Conservation (phyloP, 2,888 invertebrate genomes). For the Synanthedon vespiformis region DNA sequence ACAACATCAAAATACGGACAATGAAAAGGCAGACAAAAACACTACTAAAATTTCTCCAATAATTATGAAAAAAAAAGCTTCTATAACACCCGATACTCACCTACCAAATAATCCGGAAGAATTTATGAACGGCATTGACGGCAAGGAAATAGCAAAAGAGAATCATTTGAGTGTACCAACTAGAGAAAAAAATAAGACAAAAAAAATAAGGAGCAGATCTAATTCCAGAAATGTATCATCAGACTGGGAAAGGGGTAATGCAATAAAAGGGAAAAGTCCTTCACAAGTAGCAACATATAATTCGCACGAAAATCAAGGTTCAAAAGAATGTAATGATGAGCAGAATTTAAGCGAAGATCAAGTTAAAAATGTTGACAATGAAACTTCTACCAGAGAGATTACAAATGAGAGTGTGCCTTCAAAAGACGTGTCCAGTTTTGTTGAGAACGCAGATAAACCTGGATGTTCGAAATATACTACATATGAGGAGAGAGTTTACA, state of each 20-base stretch:
- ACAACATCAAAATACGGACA: constrained; percentile 4
- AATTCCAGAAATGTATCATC: too few relatives aligned
- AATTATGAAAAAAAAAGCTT: constrained; percentile 3
- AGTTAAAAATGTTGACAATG: not conserved
- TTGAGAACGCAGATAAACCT: not conserved
- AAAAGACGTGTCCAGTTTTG: not conserved
- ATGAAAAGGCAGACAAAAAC: constrained; percentile 5
- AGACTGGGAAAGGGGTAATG: not conserved
- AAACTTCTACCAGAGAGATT: not conserved
- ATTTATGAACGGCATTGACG: constrained; percentile 13
- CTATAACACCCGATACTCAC: constrained; percentile 30
- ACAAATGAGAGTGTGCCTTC: not conserved
- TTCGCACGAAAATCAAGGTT: not conserved
- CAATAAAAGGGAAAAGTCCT: not conserved
- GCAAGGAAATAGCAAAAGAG: not conserved
- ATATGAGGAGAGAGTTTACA: constrained; percentile 37
- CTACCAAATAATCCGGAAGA: constrained; percentile 58
- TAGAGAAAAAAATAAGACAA: too few relatives aligned
- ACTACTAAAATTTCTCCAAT: not conserved
- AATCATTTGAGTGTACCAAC: too few relatives aligned
- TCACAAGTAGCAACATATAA: too few relatives aligned
- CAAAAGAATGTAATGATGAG: not conserved
- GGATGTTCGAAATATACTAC: constrained; percentile 10
- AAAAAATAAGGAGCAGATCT: too few relatives aligned
- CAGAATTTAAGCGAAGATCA: not conserved